These are phyloP conservation scores for Rhopilema esculentum DNA, from an alignment of 30 jellyfish, hydroid and myxozoan species.

Conservation along the genomic window DNA sequence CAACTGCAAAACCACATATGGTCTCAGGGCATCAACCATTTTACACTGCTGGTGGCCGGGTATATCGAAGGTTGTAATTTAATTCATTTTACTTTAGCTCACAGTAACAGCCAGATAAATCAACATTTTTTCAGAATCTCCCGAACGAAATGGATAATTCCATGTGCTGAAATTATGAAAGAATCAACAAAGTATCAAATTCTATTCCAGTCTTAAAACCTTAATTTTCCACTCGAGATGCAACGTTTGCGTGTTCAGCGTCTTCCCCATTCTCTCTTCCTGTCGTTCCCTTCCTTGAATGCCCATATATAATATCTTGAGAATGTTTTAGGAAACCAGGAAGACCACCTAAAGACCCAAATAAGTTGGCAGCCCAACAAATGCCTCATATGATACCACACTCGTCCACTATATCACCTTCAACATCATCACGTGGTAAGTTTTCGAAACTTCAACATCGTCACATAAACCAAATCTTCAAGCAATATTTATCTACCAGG, in stretches of 20 bases:
- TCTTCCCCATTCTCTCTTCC: no score
- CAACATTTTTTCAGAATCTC: background rate
- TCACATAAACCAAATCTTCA: no score
- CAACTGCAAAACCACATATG: constrained; percentile 49
- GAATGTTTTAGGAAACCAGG: constrained; percentile 74
- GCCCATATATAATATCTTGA: no score
- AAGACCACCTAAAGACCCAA: constrained; percentile 82
- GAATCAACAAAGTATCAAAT: no score
- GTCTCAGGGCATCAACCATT: constrained; percentile 32
- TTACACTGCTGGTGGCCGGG: constrained; percentile 53
- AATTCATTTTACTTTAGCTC: background rate
- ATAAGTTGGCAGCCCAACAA: constrained; percentile 33
- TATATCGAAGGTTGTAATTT: constrained; percentile 28
- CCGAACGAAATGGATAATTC: no score
- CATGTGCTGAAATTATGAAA: no score
- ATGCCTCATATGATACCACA: constrained; percentile 62
- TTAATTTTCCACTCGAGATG: no score
- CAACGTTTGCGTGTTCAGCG: no score
- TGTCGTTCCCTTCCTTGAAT: no score
- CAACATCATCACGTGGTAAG: constrained; percentile 50
- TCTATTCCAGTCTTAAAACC: no score
- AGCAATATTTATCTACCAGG: no score
- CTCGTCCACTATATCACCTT: constrained; percentile 28
- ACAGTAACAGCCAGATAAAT: background rate
- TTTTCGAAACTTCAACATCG: no score